A percentile compares a stretch with the other conserved stretches of the same genome.
These are phyloP conservation scores for Dendropsophus ebraccatus DNA, from an alignment of 2,113 vertebrate genomes.

Conservation along the genomic window DNA sequence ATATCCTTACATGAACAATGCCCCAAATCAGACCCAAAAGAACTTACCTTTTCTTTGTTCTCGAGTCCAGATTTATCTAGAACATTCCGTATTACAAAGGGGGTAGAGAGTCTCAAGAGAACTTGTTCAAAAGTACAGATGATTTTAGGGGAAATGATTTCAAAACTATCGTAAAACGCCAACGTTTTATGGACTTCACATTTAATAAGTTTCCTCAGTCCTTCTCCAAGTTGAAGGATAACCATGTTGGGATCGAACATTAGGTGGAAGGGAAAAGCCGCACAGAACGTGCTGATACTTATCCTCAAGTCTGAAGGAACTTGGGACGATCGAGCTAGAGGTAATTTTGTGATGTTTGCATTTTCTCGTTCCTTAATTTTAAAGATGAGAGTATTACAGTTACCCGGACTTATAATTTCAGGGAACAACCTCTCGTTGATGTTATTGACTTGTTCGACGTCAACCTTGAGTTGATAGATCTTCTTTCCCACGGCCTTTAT, in stretches of 20 bases:
- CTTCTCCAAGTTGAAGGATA: conserved; percentile 93
- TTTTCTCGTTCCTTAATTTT: conserved; percentile 82
- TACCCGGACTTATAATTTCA: conserved; percentile 77
- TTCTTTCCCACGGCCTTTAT: conserved; percentile 91
- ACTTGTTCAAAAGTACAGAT: conserved; percentile 90
- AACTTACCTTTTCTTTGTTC: conserved; percentile 90
- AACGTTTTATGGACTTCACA: conserved; percentile 85
- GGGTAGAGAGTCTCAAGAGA: conserved; percentile 89
- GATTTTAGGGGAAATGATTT: conserved; percentile 93
- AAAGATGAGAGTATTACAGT: conserved; percentile 85
- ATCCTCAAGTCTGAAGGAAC: conserved; percentile 89
- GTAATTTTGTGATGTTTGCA: conserved; percentile 72
- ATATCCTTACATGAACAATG: not conserved
- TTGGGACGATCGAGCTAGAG: conserved; percentile 78
- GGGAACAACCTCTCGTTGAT: conserved; percentile 76
- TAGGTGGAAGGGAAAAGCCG: conserved; percentile 95
- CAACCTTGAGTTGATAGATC: conserved; percentile 88
- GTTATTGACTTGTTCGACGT: conserved; percentile 82
- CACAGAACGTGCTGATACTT: conserved; percentile 93
- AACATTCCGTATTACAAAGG: conserved; percentile 93
- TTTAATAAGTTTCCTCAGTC: conserved; percentile 88
- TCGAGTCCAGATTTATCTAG: conserved; percentile 81
- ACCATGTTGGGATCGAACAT: conserved; percentile 92
- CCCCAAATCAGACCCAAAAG: not conserved
- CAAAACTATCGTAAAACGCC: conserved; percentile 92